Base-by-base conservation (phyloP, 2,888 invertebrate species). In the Fragum fragum region DNA sequence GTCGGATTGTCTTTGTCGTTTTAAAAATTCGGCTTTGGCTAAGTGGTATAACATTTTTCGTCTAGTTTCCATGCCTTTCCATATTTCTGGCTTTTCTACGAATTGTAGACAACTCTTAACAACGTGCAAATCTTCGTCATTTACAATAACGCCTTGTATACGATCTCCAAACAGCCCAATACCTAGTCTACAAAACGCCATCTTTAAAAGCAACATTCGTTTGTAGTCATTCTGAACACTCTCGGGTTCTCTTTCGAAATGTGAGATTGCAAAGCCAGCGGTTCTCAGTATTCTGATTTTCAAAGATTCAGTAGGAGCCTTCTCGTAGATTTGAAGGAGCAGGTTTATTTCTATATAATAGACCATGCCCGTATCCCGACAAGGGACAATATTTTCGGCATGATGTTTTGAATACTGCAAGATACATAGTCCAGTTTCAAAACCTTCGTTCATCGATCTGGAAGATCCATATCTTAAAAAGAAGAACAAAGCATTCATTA, bases 271-370 rank as follows among this genome's bases (percentile, higher is more conserved):
- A 26, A 73, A n/a, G n/a, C 70, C 72, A 1, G 81, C 72, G 3
- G 75, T 79, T 59, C 81, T 73, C 9, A 87, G 42, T 47, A 87
- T 68, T 18, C 16, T 7, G 26, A 59, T 16, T 73, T 86, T 87
- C 14, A 83, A 39, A 23, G 52, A 16, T 21, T 55, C 42, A 3
- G 69, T 42, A 0, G 76, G 81, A 28, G n/a, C 6, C 6, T 68
- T 26, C 71, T 81, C 83, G 55, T 86, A 87, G 59, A 63, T 76
- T 47, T 81, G 73, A 32, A 74, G 72, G 1, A 87, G 26, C 29
- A 87, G 75, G 52, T 87, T 87, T 9, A 81, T 76, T 59, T 85
- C 79, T 26, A 87, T 86, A 72, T 87, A 87, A 32, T 77, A 76
- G 1, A 87, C 86, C 63, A 87, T 79, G 14, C 87, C 87, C 0